phyloP scores from a whole-genome alignment of 2,113 vertebrate genomes.

The Octodon degus region DNA sequence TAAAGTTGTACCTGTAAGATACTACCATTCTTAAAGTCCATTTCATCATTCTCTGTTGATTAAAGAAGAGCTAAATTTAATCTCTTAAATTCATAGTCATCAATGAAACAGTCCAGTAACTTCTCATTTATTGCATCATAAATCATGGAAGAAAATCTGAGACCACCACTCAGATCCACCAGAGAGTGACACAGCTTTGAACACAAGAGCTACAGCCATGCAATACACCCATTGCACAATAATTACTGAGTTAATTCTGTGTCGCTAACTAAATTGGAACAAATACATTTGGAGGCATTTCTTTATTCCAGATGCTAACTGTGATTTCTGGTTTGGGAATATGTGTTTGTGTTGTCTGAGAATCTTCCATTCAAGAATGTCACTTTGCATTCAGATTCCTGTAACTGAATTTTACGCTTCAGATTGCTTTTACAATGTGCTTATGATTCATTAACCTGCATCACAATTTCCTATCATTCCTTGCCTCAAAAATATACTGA shows the following conservation, averaged over 20 bases:
- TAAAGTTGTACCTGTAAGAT: not conserved
- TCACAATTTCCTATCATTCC: conserved; percentile 34
- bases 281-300: conserved; percentile 25
- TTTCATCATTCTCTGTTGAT: conserved; percentile 55
- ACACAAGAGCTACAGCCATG: not conserved
- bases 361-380: conserved; percentile 11
- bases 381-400: conserved; percentile 15
- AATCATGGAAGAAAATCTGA: conserved; percentile 50
- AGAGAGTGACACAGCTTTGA: not conserved
- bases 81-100: conserved; percentile 44
- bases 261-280: conserved; percentile 49
- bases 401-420: conserved; percentile 38
- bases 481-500: conserved; percentile 45
- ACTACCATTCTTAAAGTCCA: conserved; percentile 16
- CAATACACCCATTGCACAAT: not conserved
- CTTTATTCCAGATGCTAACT: conserved; percentile 8
- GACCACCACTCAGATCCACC: not conserved
- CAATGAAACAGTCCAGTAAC: conserved; percentile 44
- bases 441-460: not conserved
- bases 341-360: conserved; percentile 10
- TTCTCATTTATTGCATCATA: conserved; percentile 47
- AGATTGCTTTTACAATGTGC: conserved; percentile 52
- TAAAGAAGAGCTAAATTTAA: conserved; percentile 52
- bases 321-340: conserved; percentile 29
- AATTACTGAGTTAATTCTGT: conserved; percentile 54